Percentiles rank a stretch among this genome's conserved stretches.
These are phyloP conservation scores for Volucella inflata DNA, from an alignment of 2,888 invertebrate species.

Conservation along the genomic window DNA sequence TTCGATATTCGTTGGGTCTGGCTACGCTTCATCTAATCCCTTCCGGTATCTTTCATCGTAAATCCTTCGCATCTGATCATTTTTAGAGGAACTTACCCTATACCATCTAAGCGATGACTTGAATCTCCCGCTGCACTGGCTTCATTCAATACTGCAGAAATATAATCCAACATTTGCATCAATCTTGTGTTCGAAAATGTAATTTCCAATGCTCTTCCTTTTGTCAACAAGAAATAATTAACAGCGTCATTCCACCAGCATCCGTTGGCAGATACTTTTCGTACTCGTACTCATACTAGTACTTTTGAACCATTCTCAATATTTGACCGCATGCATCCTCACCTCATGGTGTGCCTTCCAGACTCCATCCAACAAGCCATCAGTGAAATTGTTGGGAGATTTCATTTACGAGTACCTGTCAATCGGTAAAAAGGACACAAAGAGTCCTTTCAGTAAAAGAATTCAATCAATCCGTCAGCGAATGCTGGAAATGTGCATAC, in stretches of 20 bases:
- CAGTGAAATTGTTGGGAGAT: constrained; percentile 69
- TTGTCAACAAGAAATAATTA: constrained; percentile 71
- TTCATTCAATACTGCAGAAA: constrained; percentile 27
- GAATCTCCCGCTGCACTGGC: constrained; percentile 30
- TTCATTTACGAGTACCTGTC: constrained; percentile 73
- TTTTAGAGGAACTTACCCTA: too few relatives aligned
- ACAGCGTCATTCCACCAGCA: constrained; percentile 62
- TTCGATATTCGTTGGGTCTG: too few relatives aligned
- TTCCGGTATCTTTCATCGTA: too few relatives aligned
- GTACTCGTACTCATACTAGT: constrained; percentile 15
- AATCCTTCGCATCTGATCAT: too few relatives aligned
- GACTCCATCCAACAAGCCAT: constrained; percentile 4
- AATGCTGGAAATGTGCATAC: constrained; percentile 73
- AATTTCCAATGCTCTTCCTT: constrained; percentile 61
- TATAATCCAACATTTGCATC: constrained; percentile 55
- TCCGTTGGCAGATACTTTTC: background rate
- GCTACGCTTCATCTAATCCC: too few relatives aligned
- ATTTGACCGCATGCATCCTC: constrained; percentile 70
- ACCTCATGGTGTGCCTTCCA: background rate
- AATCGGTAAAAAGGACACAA: constrained; percentile 72
- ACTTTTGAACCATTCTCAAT: constrained; percentile 51
- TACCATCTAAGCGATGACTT: too few relatives aligned
- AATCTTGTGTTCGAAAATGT: constrained; percentile 64
- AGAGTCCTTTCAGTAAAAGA: constrained; percentile 72
- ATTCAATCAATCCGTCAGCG: constrained; percentile 75